Base-by-base conservation (phyloP, 1,140 invertebrate species). In the Oncopodura yosiiana region DNA sequence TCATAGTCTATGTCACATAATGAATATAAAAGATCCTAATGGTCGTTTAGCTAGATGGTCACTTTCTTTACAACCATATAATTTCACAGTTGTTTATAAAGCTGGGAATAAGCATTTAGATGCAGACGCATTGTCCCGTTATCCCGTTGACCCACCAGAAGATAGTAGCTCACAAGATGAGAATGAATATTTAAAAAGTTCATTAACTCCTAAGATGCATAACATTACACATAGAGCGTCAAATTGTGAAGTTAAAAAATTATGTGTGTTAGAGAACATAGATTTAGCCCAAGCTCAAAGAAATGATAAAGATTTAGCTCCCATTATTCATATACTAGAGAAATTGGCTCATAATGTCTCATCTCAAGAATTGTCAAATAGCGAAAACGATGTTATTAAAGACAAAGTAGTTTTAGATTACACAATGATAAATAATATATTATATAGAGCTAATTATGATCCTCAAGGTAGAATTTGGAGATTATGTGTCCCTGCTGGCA, bases 251-350 rank as follows among this genome's bases (percentile, higher is more conserved):
- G n/a, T n/a, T n/a, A n/a, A n/a, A n/a, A n/a, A n/a, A n/a, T n/a
- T n/a, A n/a, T n/a, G n/a, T n/a, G n/a, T n/a, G n/a, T n/a, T n/a
- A n/a, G n/a, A n/a, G n/a, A n/a, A n/a, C n/a, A n/a, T n/a, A n/a
- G 44, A 48, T 12, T 4, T 61, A 8, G 37, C 46, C 24, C 16
- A 30, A 9, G 55, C 49, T 3, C 60, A 61, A 32, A 6, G 38
- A 16, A 18, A 21, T 4, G 54, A 57, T 51, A 1, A 12, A 2
- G 14, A 19, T 8, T 32, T 57, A 11, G 30, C 18, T 2, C 4
- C 1, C 2, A 50, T 57, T n/a, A n/a, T n/a, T n/a, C n/a, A n/a
- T n/a, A n/a, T n/a, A n/a, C n/a, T n/a, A n/a, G n/a, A n/a, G n/a
- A n/a, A n/a, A n/a, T n/a, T n/a, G n/a, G n/a, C n/a, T n/a, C n/a